Conservation (phyloP, 2,888 invertebrate genomes). For the Dione vanillae region DNA sequence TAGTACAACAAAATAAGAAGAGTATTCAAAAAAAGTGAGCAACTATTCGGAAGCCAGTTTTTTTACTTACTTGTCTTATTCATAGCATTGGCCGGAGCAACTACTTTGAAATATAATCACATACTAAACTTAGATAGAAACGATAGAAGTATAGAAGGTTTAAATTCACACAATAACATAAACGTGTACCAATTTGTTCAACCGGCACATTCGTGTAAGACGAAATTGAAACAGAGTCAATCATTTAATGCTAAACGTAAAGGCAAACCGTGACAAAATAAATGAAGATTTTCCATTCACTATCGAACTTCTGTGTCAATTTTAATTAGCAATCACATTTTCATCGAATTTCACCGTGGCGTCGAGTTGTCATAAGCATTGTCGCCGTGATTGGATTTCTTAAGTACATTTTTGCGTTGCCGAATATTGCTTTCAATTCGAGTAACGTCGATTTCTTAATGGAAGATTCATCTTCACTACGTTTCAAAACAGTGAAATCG, state of each 20-base stretch:
- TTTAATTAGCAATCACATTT: conserved; percentile 83
- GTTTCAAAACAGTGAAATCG: conserved; percentile 43
- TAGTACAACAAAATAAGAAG: conserved; percentile 45
- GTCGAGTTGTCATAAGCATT: conserved; percentile 72
- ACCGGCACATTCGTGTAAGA: conserved; percentile 79
- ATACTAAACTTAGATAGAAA: conserved; percentile 72
- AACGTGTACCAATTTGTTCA: conserved; percentile 81
- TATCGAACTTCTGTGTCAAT: conserved; percentile 81
- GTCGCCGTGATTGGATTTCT: conserved; percentile 75
- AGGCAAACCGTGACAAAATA: conserved; percentile 80
- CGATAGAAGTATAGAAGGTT: conserved; percentile 68
- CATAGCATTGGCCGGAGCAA: conserved; percentile 70
- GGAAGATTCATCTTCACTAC: conserved; percentile 48
- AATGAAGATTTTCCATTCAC: conserved; percentile 82
- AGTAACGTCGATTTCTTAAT: conserved; percentile 63
- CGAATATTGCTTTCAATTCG: conserved; percentile 66
- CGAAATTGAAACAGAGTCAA: conserved; percentile 83
- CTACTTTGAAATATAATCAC: conserved; percentile 70
- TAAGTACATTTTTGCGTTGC: conserved; percentile 64
- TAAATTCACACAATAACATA: conserved; percentile 82
- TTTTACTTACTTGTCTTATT: conserved; percentile 79
- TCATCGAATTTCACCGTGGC: conserved; percentile 74
- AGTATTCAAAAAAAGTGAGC: conserved; percentile 49
- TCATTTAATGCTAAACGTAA: conserved; percentile 82
- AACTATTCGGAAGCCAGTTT: conserved; percentile 50